Evolutionary conservation across 1,140 invertebrate species (phyloP), one percentile per base, ranked within the genome.

Genomic region (Brachionus rotundiformis): DNA sequence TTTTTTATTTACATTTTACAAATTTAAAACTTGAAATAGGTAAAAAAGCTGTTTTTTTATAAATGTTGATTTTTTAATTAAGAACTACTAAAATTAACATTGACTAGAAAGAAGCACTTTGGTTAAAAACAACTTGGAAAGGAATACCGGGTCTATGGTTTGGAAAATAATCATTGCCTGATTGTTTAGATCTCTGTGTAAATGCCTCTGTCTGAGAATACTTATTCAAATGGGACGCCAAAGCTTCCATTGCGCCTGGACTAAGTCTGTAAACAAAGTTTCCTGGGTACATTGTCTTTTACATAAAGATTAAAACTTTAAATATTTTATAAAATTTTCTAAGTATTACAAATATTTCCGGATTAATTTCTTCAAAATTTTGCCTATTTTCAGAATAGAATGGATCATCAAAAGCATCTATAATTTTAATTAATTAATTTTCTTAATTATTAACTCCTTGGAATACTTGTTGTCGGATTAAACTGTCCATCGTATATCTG

Each of bases 51-150:
- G n/a, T n/a, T n/a, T n/a, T n/a, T n/a, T n/a, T n/a, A n/a, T n/a
- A n/a, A n/a, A n/a, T n/a, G n/a, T n/a, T n/a, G n/a, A n/a, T n/a
- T n/a, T n/a, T n/a, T n/a, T n/a, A n/a, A n/a, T n/a, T n/a, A n/a
- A n/a, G n/a, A n/a, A n/a, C n/a, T n/a, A n/a, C n/a, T n/a, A 68
- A 68, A 39, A 13, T 68, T 16, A 33, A 33, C 3, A 68, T 8
- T 5, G 27, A 33, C 68, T 73, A 73, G 25, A 73, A 73, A 0
- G 68, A 73, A 27, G 68, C 68, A 73, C 25, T 44, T 11, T 73
- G 39, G 44, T 73, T 73, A 73, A 73, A 73, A 25, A 73, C 36
- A 44, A 73, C 68, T 73, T 73, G 68, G 25, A 73, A 73, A 23
- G 68, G 36, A 13, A 73, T 44, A 41, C 25, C 36, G 5, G 16